These are phyloP conservation scores for Ictalurus punctatus DNA, from an alignment of 2,113 vertebrate genomes.

Conservation along the genomic window DNA sequence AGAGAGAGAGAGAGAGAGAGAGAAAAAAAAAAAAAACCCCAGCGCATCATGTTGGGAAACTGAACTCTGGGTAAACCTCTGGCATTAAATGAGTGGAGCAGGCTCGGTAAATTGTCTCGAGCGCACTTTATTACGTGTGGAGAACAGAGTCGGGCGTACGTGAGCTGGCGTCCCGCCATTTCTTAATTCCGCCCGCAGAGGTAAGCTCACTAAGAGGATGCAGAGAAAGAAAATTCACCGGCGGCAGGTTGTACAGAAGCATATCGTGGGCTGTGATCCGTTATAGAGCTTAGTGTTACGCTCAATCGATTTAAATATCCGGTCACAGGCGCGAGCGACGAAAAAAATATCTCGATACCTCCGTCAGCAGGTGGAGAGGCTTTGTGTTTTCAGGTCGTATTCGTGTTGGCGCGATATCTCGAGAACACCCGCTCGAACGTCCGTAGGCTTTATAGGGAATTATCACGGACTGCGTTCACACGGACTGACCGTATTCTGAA, in stretches of 20 bases:
- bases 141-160: neutral
- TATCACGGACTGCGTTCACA: no score
- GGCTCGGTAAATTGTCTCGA: neutral
- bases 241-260: neutral
- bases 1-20: no score
- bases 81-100: neutral
- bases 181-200: neutral
- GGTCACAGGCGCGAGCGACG: neutral
- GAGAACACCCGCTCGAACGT: neutral
- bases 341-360: neutral
- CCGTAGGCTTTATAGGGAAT: neutral
- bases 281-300: neutral
- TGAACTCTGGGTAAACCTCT: conserved; percentile 22
- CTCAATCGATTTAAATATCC: neutral
- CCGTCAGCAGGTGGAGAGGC: neutral
- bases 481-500: no score
- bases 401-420: neutral
- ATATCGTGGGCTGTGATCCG: neutral
- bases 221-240: neutral
- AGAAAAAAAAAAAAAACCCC: no score
- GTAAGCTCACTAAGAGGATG: neutral
- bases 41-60: conserved; percentile 16
- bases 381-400: neutral
- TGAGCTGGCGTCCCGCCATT: neutral
- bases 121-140: neutral